These are phyloP conservation scores for Dorcus parallelipipedus DNA, from an alignment of 2,888 invertebrate species.

Conservation along the genomic window DNA sequence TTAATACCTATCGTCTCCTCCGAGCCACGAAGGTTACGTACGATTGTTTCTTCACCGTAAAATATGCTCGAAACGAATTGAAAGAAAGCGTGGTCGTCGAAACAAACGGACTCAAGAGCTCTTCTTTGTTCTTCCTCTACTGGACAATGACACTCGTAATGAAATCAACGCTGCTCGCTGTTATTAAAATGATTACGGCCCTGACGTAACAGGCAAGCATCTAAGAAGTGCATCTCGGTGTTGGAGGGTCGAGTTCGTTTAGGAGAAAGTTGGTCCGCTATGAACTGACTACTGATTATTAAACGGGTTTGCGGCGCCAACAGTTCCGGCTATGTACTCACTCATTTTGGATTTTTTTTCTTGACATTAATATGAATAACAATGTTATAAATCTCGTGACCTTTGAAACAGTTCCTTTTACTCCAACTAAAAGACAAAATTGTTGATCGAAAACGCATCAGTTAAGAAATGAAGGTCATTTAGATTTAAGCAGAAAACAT, in stretches of 20 bases:
- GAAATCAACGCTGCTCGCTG: conserved; percentile 8
- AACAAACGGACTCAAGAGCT: background rate
- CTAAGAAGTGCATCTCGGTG: background rate
- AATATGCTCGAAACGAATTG: background rate
- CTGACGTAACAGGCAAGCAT: background rate
- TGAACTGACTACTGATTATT: conserved; percentile 17
- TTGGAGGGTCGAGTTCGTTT: conserved; percentile 8
- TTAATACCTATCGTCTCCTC: background rate
- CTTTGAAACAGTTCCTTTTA: no score
- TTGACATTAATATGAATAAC: no score
- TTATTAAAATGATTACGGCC: background rate
- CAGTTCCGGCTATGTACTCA: conserved; percentile 18
- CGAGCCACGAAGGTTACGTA: background rate
- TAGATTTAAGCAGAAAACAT: no score
- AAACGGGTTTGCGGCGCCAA: conserved; percentile 22
- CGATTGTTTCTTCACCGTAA: background rate
- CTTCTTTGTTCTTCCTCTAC: background rate
- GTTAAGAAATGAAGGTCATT: no score
- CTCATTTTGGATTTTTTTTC: no score
- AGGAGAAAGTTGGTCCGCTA: conserved; percentile 20
- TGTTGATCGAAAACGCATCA: no score
- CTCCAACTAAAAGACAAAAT: no score
- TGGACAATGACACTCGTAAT: conserved; percentile 10
- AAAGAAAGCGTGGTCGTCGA: background rate
- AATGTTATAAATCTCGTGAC: no score